Percentiles rank a stretch among this genome's conserved stretches.
Conservation (phyloP, 2,113 vertebrate genomes). For the Suncus etruscus region DNA sequence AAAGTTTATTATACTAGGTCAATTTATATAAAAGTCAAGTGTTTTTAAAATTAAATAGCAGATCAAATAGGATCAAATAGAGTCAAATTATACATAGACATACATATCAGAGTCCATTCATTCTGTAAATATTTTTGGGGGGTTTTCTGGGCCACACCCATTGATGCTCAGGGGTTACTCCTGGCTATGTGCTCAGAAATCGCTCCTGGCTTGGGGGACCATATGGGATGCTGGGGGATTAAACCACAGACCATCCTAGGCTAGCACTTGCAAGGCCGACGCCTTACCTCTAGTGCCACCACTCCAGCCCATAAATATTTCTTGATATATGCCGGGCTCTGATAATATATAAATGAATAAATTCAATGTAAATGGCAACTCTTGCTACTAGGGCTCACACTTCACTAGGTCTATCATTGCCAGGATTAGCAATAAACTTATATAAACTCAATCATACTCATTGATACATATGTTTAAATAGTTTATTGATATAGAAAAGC, state of each 20-base stretch:
- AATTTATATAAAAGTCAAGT: too few relatives aligned
- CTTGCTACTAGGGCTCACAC: neutral
- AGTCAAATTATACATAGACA: conserved; percentile 35
- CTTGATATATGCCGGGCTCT: conserved; percentile 26
- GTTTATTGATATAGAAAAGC: conserved; percentile 20
- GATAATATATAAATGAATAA: neutral
- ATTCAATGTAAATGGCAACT: conserved; percentile 43
- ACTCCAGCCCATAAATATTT: neutral
- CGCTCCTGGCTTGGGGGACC: too few relatives aligned
- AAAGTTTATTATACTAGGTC: neutral
- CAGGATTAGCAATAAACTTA: conserved; percentile 9
- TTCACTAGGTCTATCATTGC: conserved; percentile 16
- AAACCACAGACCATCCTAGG: too few relatives aligned
- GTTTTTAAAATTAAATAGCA: conserved; percentile 17
- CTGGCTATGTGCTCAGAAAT: too few relatives aligned
- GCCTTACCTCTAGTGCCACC: too few relatives aligned
- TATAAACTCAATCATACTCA: conserved; percentile 29
- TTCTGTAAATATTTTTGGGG: conserved; percentile 40
- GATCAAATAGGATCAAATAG: conserved; percentile 30
- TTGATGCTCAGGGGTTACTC: too few relatives aligned
- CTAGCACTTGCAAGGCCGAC: too few relatives aligned
- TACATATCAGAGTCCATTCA: neutral
- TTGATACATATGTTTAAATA: conserved; percentile 29
- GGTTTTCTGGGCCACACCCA: too few relatives aligned
- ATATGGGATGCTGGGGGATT: too few relatives aligned